Conservation (phyloP, 2,888 invertebrate species). For the Pegoplata infirma region DNA sequence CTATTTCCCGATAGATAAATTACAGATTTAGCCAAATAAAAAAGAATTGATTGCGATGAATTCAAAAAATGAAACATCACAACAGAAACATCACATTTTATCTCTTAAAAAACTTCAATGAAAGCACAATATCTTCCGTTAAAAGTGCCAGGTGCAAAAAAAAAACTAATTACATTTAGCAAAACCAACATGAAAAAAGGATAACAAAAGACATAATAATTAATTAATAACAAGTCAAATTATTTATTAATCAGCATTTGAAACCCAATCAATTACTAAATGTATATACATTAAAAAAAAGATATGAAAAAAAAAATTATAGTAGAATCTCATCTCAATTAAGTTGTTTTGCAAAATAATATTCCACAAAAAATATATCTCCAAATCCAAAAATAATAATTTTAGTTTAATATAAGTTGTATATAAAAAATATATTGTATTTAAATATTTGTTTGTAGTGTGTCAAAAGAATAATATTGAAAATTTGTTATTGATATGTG, state of each 20-base stretch:
- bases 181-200: no score
- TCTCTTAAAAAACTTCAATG: neutral
- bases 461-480: slow-evolving; percentile 7
- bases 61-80: slow-evolving; percentile 42
- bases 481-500: slow-evolving; percentile 38
- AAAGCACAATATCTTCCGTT: slow-evolving; percentile 47
- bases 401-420: slow-evolving; percentile 32
- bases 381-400: slow-evolving; percentile 19
- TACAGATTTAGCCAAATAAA: slow-evolving; percentile 14
- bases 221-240: slow-evolving; percentile 53
- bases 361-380: slow-evolving; percentile 8
- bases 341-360: slow-evolving; percentile 10
- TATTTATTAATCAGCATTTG: slow-evolving; percentile 42
- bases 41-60: no score
- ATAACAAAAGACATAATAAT: slow-evolving; percentile 10
- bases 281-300: slow-evolving; percentile 37
- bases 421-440: slow-evolving; percentile 27
- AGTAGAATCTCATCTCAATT: slow-evolving; percentile 46
- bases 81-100: neutral
- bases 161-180: slow-evolving; percentile 17
- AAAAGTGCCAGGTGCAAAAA: slow-evolving; percentile 47
- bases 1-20: slow-evolving; percentile 76
- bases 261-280: slow-evolving; percentile 53
- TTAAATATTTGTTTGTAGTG: slow-evolving; percentile 44
- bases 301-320: slow-evolving; percentile 27